Base-by-base conservation (phyloP, 2,888 invertebrate genomes). In the Catonia carolina region DNA sequence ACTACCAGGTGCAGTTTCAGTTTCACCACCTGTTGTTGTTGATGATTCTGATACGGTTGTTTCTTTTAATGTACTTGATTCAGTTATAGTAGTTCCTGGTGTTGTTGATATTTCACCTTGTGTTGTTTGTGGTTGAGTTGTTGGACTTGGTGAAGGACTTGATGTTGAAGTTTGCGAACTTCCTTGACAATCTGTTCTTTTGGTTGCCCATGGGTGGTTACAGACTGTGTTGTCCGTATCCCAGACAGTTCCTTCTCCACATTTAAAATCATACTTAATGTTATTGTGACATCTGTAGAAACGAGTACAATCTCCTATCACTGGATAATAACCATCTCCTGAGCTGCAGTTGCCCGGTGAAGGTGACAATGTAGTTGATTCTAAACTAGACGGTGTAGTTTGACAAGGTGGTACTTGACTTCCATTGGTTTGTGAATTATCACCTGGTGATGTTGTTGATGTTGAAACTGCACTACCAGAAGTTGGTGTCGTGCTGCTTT, bases 171-270 rank as follows among this genome's bases (percentile, higher is more conserved):
- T 63, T 51, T 50, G 54, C n/a, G 42, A 18, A 15, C 53, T 36
- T 10, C 22, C 57, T 22, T 60, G 60, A 23, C 65, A 63, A 22
- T 65, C 66, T 27, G 69, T 69, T 27, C 64, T 65, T 22, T 68
- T 59, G 3, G 78, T 78, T 41, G 77, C 76, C 72, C 77, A 76
- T 18, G 74, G 75, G 66, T 81, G 77, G 67, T 81, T 81, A 67
- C 82, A 85, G 1, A 79, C 78, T 66, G 79, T 76, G 53, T 78
- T 72, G 14, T 75, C 74, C 66, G 79, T 77, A 66, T 83, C 83
- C 84, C 85, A 85, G 14, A 78, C 78, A 1, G 85, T 85, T 33
- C 82, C 84, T 57, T 78, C 76, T 1, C 80, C 80, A 65, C 85
- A 85, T 52, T 74, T 71, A 65, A 83, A 84, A 49, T 82, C 80